Evolutionary conservation across 2,113 vertebrate species (phyloP), one percentile per base, ranked within the genome.

Genomic region (Catharus fuscescens): DNA sequence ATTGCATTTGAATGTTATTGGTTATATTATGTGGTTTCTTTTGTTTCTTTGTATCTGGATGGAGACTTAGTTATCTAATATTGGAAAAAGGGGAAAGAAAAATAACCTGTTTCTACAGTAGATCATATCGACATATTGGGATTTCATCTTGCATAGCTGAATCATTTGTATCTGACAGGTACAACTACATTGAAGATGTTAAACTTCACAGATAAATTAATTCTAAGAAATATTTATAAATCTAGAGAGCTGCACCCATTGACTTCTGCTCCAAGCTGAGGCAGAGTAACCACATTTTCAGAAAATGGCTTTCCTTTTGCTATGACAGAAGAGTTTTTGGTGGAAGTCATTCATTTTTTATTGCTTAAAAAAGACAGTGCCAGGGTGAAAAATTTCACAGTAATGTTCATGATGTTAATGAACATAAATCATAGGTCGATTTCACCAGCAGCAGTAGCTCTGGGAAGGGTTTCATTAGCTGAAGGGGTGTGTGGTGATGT

Each of bases 121-220:
- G 81, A 93, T 93, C 44, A 70, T 94, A 97, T 95, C 3, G 64
- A 88, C 80, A 74, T 95, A 95, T 92, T 92, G 91, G 86, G 70
- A 88, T 90, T 92, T 92, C 88, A 93, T 90, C 91, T 88, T 85
- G 57, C 77, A 86, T 80, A 90, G 90, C 81, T 94, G 93, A 92
- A 94, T 96, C 93, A 95, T 94, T 95, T 95, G 67, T 92, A 88
- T 90, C 93, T 95, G 96, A 95, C 92, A 95, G 81, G 76, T 94
- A 88, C 42, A 80, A 95, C 81, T 82, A 83, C 74, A 80, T 24
- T 25, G 93, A 95, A 92, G 87, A 90, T 9, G 18, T 86, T 90
- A 50, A 52, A 73, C 66, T 95, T 87, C 78, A 90, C n/a, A 90
- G 90, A 91, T 80, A 95, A 94, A 95, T 97, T 94, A 93, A 90